A percentile compares a stretch with the other conserved stretches of the same genome.
Evolutionary conservation across 1,140 invertebrate genomes (phyloP).

Genomic region (Drosophila kohkoa): DNA sequence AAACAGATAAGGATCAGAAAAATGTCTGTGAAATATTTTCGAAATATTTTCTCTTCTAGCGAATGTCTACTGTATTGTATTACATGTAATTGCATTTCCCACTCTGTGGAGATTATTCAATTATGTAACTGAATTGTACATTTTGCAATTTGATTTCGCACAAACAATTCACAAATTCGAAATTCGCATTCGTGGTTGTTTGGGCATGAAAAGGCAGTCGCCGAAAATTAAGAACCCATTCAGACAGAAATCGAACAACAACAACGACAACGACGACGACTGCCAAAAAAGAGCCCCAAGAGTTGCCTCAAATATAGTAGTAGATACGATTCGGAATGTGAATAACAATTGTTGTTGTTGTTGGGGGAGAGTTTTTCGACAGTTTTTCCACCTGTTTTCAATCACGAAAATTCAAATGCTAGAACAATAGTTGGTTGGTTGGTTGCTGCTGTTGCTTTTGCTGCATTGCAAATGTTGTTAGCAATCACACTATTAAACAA

Average conservation of each 20-base stretch:
- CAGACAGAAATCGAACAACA: slow-evolving; percentile 13
- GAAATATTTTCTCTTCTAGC: neutral
- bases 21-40: neutral
- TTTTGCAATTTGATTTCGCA: slow-evolving; percentile 31
- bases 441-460: slow-evolving; percentile 14
- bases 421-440: slow-evolving; percentile 18
- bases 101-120: slow-evolving; percentile 11
- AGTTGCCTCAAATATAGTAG: neutral
- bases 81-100: neutral
- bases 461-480: slow-evolving; percentile 64
- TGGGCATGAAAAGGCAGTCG: slow-evolving; percentile 20
- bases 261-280: too few relatives aligned
- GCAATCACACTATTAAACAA: slow-evolving; percentile 77
- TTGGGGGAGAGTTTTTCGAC: neutral
- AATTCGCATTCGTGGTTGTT: slow-evolving; percentile 6
- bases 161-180: slow-evolving; percentile 22
- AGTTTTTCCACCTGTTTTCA: slow-evolving; percentile 32
- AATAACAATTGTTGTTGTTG: neutral
- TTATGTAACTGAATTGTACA: slow-evolving; percentile 19
- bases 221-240: slow-evolving; percentile 37
- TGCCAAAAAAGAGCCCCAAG: slow-evolving; percentile 5
- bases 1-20: neutral
- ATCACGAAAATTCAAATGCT: slow-evolving; percentile 30
- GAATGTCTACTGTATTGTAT: slow-evolving; percentile 11
- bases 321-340: neutral